phyloP scores from a whole-genome alignment of 2,888 invertebrate genomes.

The Sphinx pinastri region DNA sequence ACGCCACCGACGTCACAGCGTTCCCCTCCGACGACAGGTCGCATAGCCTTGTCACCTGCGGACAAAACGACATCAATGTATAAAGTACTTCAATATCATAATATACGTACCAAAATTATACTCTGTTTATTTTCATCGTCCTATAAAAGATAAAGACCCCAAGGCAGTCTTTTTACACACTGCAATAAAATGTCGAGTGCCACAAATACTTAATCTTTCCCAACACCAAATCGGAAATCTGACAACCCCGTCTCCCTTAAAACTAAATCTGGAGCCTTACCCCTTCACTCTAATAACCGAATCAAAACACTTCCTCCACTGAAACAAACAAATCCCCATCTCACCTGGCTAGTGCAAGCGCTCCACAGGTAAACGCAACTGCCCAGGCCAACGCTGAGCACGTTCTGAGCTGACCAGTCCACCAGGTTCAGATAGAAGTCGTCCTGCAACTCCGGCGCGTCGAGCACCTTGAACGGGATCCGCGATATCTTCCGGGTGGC shows the following conservation, averaged over 20 bases:
- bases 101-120: too few relatives aligned
- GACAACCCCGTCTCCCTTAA: too few relatives aligned
- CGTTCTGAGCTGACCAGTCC: constrained; percentile 99
- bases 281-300: too few relatives aligned
- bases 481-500: constrained; percentile 99
- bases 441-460: constrained; percentile 98
- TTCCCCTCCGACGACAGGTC: constrained; percentile 97
- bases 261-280: too few relatives aligned
- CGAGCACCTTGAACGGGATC: constrained; percentile 98
- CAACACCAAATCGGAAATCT: too few relatives aligned
- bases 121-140: too few relatives aligned
- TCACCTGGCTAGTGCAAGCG: constrained; percentile 97
- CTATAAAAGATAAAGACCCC: too few relatives aligned
- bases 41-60: constrained; percentile 94
- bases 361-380: constrained; percentile 99
- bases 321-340: constrained; percentile 33
- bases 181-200: too few relatives aligned
- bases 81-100: not conserved
- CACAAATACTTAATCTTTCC: too few relatives aligned
- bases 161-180: too few relatives aligned
- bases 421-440: constrained; percentile 99
- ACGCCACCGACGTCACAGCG: constrained; percentile 98
- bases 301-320: not conserved
- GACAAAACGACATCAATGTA: not conserved
- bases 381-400: constrained; percentile 98